A percentile compares a stretch with the other conserved stretches of the same genome.
phyloP scores from a whole-genome alignment of 2,113 vertebrate species.

The Erythrolamprus reginae region DNA sequence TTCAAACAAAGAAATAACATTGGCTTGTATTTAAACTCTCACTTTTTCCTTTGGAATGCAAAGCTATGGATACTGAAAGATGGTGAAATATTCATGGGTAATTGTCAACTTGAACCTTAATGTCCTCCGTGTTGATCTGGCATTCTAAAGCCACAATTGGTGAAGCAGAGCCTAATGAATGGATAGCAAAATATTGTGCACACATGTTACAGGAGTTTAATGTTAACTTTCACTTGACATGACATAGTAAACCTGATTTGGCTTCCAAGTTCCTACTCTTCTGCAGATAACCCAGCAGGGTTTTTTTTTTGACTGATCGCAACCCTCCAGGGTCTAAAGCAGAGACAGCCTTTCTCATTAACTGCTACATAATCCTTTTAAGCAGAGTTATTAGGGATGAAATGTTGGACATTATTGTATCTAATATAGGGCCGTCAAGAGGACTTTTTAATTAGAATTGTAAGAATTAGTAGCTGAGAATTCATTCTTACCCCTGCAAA shows the following conservation, averaged over 20 bases:
- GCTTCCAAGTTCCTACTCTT: neutral
- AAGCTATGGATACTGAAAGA: neutral
- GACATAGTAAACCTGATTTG: neutral
- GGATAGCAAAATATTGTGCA: neutral
- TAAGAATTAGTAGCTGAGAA: neutral
- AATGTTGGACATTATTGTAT: neutral
- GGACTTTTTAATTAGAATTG: neutral
- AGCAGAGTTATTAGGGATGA: neutral
- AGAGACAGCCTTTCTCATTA: neutral
- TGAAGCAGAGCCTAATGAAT: neutral
- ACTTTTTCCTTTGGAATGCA: neutral
- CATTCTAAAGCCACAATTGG: neutral
- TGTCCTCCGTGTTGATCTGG: neutral
- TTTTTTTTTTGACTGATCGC: no score
- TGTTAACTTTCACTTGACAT: neutral
- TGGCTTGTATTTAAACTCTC: neutral
- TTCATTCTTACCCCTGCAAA: neutral
- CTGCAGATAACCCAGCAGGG: neutral
- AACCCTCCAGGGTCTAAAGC: neutral
- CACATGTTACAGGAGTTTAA: neutral
- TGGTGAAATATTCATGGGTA: neutral
- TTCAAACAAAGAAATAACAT: neutral
- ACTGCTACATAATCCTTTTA: neutral
- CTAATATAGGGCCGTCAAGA: neutral
- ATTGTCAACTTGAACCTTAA: neutral